Conservation (phyloP, 2,797 vertebrate species). For the Rhinophrynus dorsalis region DNA sequence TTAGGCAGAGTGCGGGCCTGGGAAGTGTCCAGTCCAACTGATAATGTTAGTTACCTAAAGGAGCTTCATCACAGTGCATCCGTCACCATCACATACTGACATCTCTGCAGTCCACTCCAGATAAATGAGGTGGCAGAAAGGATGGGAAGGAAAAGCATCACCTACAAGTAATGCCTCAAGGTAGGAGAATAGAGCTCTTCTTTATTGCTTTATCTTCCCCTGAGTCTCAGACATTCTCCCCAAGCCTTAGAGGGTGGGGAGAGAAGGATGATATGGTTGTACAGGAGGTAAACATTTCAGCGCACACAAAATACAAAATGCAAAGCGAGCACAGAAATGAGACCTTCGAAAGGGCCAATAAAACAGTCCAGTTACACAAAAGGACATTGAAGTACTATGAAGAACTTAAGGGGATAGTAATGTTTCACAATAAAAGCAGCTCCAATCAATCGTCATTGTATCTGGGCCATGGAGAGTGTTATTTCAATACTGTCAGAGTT, state of each 20-base stretch:
- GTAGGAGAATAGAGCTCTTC: constrained; percentile 21
- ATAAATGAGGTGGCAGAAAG: constrained; percentile 43
- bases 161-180: constrained; percentile 33
- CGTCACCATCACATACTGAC: constrained; percentile 34
- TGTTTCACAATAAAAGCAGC: too few species aligned
- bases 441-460: too few species aligned
- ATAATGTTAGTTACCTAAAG: constrained; percentile 38
- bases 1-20: constrained; percentile 14
- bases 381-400: too few species aligned
- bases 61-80: constrained; percentile 44
- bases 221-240: not conserved
- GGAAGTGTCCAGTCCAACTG: constrained; percentile 11
- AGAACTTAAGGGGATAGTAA: too few species aligned
- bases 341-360: constrained; percentile 10
- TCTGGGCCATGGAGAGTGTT: too few species aligned
- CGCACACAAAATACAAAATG: constrained; percentile 9
- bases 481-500: too few species aligned
- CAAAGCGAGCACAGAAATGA: not conserved
- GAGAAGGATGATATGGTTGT: not conserved
- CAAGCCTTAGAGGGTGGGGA: not conserved
- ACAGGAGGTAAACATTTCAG: constrained; percentile 6
- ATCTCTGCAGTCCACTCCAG: constrained; percentile 43
- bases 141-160: not conserved
- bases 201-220: constrained; percentile 17
- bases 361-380: constrained; percentile 34